Percentiles rank a stretch among this genome's conserved stretches.
Evolutionary conservation across 2,797 vertebrate genomes (phyloP).

Genomic region (Amblyopsis hoosieri): DNA sequence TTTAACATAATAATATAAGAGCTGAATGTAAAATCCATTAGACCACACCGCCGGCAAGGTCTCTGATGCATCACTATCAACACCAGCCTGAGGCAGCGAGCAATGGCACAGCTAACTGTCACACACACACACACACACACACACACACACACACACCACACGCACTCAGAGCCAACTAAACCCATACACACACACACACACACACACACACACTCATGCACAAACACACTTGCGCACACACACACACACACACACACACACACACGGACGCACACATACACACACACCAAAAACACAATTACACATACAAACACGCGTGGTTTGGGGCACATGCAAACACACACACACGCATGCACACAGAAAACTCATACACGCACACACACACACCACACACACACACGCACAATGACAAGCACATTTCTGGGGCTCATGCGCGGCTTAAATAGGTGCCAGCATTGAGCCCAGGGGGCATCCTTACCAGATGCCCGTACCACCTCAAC

Average conservation of each 20-base stretch:
- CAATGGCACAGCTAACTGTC: constrained; percentile 33
- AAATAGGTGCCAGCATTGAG: too few species aligned
- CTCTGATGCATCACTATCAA: constrained; percentile 62
- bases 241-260: too few species aligned
- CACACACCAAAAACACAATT: neutral
- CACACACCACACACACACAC: too few species aligned
- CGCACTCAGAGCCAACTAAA: neutral
- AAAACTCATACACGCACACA: neutral
- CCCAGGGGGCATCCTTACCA: too few species aligned
- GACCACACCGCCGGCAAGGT: constrained; percentile 58
- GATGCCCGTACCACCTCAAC: too few species aligned
- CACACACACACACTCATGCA: neutral
- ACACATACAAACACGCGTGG: too few species aligned
- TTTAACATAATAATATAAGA: constrained; percentile 72
- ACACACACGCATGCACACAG: neutral
- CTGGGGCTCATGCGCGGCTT: too few species aligned
- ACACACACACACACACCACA: neutral
- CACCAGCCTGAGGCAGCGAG: constrained; percentile 50
- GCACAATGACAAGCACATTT: neutral
- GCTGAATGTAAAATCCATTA: constrained; percentile 66
- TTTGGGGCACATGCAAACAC: neutral
- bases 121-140: constrained; percentile 14
- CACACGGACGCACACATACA: neutral
- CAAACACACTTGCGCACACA: too few species aligned
- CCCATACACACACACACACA: constrained; percentile 10